Evolutionary conservation across 2,113 vertebrate genomes (phyloP).

Genomic region (Gobiocypris rarus): DNA sequence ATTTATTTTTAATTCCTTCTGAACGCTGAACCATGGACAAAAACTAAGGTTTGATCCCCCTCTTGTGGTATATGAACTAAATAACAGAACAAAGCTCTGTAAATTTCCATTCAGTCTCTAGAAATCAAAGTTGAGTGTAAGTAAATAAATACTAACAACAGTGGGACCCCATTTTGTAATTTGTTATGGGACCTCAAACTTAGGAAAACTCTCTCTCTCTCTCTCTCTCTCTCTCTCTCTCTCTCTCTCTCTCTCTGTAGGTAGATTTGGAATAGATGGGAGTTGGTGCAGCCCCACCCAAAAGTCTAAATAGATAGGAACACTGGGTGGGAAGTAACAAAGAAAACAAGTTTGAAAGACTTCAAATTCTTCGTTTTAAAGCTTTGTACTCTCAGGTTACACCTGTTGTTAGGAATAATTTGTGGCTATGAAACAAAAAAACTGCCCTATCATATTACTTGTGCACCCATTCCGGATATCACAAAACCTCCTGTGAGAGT

Average conservation of each 20-base stretch:
- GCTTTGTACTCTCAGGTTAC: not conserved
- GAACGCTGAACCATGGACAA: not conserved
- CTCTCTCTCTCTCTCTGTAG: no score
- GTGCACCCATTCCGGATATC: constrained; percentile 4
- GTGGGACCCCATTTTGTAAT: not conserved
- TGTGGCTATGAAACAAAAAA: not conserved
- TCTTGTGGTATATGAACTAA: constrained; percentile 29
- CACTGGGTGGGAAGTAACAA: constrained; percentile 14
- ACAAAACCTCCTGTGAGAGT: constrained; percentile 6
- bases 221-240: no score
- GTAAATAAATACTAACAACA: not conserved
- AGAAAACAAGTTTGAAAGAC: not conserved
- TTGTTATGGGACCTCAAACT: not conserved
- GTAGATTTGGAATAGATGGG: constrained; percentile 15
- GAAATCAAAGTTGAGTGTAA: not conserved
- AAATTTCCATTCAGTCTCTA: constrained; percentile 42
- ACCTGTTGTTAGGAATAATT: not conserved
- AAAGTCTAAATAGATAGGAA: constrained; percentile 16
- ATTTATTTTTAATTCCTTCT: constrained; percentile 12
- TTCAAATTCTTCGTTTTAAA: not conserved
- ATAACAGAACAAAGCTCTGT: constrained; percentile 14
- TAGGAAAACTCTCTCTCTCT: constrained; percentile 28
- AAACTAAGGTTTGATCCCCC: constrained; percentile 28
- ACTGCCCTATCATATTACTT: not conserved
- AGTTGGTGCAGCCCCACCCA: constrained; percentile 27